These are phyloP conservation scores for Polypedilum pembai DNA, from an alignment of 1,140 invertebrate species.

Conservation along the genomic window DNA sequence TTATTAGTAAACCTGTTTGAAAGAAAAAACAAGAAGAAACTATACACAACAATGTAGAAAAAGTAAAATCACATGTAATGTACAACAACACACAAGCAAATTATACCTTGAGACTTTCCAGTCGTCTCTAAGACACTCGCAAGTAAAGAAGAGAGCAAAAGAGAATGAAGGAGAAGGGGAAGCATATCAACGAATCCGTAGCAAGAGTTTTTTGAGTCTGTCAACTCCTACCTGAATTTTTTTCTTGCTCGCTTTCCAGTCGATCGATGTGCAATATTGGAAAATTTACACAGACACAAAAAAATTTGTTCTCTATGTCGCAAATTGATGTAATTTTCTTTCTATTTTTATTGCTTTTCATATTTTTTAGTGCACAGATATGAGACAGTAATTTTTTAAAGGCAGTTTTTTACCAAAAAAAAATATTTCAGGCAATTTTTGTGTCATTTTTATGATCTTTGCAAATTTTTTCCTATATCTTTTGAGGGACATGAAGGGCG, in stretches of 20 bases:
- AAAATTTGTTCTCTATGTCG: neutral
- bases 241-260: neutral
- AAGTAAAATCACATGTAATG: neutral
- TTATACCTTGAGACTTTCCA: neutral
- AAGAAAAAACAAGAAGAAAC: neutral
- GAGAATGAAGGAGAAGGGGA: constrained; percentile 14
- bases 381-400: constrained; percentile 27
- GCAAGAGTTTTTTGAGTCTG: neutral
- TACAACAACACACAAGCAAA: constrained; percentile 1
- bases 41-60: neutral
- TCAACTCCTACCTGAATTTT: constrained; percentile 22
- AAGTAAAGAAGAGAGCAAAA: neutral
- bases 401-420: neutral
- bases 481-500: neutral
- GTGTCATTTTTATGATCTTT: neutral
- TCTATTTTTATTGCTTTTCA: neutral
- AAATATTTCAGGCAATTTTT: neutral
- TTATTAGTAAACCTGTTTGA: constrained; percentile 28
- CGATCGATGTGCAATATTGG: constrained; percentile 3
- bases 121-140: neutral
- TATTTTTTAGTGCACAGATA: neutral
- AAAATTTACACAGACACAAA: neutral
- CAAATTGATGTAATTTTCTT: constrained; percentile 19
- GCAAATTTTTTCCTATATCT: neutral
- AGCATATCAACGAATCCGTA: constrained; percentile 18